Base-by-base conservation (phyloP, 2,797 vertebrate species). In the Tadarida brasiliensis region DNA sequence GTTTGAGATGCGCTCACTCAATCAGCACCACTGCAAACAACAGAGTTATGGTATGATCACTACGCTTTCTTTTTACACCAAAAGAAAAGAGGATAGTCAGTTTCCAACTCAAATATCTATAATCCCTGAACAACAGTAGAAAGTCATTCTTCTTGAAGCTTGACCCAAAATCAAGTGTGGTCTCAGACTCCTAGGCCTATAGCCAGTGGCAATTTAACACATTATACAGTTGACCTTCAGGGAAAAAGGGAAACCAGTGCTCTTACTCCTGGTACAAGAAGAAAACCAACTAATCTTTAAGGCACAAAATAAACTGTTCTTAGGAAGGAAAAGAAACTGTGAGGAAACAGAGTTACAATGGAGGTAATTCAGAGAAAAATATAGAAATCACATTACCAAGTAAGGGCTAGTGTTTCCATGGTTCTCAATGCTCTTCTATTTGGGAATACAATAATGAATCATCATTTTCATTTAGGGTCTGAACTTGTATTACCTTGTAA, bases 201-300 rank as follows among this genome's bases (percentile, higher is more conserved):
- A 91, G 93, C 94, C 94, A 97, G 86, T 87, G 86, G 91, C 91
- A 97, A 94, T 90, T 81, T 95, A 96, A 91, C 78, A 95, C 57
- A 96, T 54, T 93, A 59, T 30, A 89, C 54, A 94, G 95, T 54
- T 90, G 80, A 93, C 59, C 83, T 96, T 92, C 54, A 89, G 94
- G 93, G 95, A 74, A 91, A 94, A 96, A 87, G 63, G 76, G 70
- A 95, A 94, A 93, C 67, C 91, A 94, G 76, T 35, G 61, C 54
- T 95, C 61, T 96, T 35, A 91, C 56, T 89, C 82, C 83, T 54
- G 33, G 71, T 95, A 91, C 61, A 80, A 95, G 81, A 94, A 88
- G 70, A 95, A 95, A 96, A 84, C 22, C 81, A 96, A 89, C 89
- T 94, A 49, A 94, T 91, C 61, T 90, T 87, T 95, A 97, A 96